Conservation (phyloP, 2,888 invertebrate genomes). For the Leptopilina myrica region DNA sequence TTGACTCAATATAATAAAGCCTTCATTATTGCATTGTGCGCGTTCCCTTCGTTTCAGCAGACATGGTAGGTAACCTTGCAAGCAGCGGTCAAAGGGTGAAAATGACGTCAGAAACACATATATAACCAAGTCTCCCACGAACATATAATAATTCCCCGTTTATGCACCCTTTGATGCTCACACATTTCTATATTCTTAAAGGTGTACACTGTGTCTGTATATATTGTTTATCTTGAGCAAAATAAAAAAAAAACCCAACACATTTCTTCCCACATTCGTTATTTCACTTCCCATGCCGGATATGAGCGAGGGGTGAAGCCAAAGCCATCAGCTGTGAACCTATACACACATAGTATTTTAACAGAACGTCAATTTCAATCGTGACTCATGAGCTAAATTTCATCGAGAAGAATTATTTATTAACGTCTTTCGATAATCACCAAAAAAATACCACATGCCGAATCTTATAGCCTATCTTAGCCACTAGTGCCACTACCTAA, state of each 20-base stretch:
- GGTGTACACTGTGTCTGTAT: background rate
- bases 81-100: constrained; percentile 39
- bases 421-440: background rate
- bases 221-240: background rate
- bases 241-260: background rate
- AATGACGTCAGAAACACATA: constrained; percentile 28
- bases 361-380: background rate
- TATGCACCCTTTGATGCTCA: constrained; percentile 37
- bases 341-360: background rate
- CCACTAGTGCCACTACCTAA: too few relatives aligned
- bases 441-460: too few relatives aligned
- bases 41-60: background rate
- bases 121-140: constrained; percentile 21
- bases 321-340: background rate
- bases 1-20: background rate
- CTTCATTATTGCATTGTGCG: background rate
- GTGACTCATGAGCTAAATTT: background rate
- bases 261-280: constrained; percentile 40
- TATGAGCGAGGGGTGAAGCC: constrained; percentile 23
- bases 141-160: constrained; percentile 30
- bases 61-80: constrained; percentile 7
- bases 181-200: constrained; percentile 1
- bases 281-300: constrained; percentile 32
- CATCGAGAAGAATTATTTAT: background rate
- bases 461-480: too few relatives aligned